phyloP scores from a whole-genome alignment of 2,888 invertebrate genomes.

The Auanema freiburgensis region DNA sequence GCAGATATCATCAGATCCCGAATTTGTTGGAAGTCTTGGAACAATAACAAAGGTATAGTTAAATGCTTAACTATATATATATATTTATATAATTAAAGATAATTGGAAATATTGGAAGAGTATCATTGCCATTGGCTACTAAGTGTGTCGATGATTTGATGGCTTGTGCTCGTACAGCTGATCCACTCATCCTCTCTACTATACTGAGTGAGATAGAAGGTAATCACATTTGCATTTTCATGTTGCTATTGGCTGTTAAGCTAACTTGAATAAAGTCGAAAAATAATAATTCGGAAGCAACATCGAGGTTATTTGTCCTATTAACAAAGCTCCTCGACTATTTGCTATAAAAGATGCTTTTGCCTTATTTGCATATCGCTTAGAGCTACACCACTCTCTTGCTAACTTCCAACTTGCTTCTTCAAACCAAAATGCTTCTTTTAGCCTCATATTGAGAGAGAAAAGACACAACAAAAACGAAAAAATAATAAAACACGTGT shows the following conservation, averaged over 20 bases:
- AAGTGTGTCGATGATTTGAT: conserved; percentile 49
- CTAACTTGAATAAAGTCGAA: not conserved
- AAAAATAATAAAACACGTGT: conserved; percentile 1
- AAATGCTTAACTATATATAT: not conserved
- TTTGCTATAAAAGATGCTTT: not conserved
- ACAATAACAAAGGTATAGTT: not conserved
- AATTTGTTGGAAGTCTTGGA: too few species aligned
- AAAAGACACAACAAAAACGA: conserved; percentile 3
- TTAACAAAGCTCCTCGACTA: too few species aligned
- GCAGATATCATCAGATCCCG: too few species aligned
- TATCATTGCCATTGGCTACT: conserved; percentile 38
- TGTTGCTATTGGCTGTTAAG: too few species aligned
- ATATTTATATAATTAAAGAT: conserved; percentile 31
- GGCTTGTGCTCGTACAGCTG: conserved; percentile 22
- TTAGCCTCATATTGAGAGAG: not conserved
- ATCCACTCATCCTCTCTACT: conserved; percentile 33
- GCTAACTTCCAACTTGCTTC: conserved; percentile 22
- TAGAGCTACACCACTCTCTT: conserved; percentile 5
- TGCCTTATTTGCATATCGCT: conserved; percentile 1
- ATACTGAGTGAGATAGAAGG: conserved; percentile 54
- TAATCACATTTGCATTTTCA: conserved; percentile 10
- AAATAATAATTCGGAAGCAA: too few species aligned
- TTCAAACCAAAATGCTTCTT: conserved; percentile 8
- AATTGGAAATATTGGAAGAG: conserved; percentile 49
- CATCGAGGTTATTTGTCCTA: too few species aligned